Percentiles rank a stretch among this genome's conserved stretches.
phyloP scores from a whole-genome alignment of 1,140 invertebrate genomes.

The Caenorhabditis briggsae region DNA sequence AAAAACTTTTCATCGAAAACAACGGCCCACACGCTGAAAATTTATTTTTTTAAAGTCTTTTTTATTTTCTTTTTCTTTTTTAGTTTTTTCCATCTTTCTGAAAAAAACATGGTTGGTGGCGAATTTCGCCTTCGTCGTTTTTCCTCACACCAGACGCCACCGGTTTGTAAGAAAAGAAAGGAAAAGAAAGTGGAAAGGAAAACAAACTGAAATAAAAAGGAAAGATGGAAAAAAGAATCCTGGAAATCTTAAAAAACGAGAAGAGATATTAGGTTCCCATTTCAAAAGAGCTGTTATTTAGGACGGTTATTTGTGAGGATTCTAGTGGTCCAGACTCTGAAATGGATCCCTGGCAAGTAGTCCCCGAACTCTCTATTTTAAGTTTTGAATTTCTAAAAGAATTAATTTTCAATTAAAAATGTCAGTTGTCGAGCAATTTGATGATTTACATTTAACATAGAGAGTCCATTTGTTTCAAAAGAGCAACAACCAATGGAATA shows the following conservation, averaged over 20 bases:
- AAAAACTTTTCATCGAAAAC: constrained; percentile 20
- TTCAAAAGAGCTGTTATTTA: neutral
- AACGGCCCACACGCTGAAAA: constrained; percentile 18
- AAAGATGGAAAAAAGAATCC: neutral
- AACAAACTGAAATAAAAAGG: constrained; percentile 26
- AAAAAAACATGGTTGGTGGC: neutral
- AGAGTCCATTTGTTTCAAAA: neutral
- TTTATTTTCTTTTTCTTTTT: constrained; percentile 18
- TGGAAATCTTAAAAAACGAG: neutral
- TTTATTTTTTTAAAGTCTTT: constrained; percentile 1
- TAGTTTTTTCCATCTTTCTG: neutral
- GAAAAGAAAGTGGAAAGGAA: constrained; percentile 21
- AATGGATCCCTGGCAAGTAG: neutral
- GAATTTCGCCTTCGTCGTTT: neutral
- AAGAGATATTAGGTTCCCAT: constrained; percentile 29
- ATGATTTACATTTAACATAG: no score
- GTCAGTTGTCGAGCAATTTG: no score
- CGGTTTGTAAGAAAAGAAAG: constrained; percentile 25
- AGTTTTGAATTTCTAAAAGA: no score
- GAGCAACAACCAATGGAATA: constrained; percentile 3
- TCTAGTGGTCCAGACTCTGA: neutral
- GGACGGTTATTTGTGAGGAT: neutral
- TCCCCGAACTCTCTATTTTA: no score
- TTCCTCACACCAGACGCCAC: constrained; percentile 24
- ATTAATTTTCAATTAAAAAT: no score